Base-by-base conservation (phyloP, 1,140 invertebrate species). In the Pinna nobilis region DNA sequence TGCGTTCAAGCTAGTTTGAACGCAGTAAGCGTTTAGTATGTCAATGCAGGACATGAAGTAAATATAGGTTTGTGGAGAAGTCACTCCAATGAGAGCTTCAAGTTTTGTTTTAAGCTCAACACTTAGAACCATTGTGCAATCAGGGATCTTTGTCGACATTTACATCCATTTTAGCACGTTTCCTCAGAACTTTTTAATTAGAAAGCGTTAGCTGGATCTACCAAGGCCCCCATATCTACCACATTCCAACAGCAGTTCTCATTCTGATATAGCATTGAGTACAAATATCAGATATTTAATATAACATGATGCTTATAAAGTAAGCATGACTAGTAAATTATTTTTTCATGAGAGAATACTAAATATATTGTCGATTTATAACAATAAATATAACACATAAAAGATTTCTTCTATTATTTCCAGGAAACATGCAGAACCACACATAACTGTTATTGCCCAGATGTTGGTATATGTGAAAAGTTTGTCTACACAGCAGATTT, bases 381-480 rank as follows among this genome's bases (percentile, higher is more conserved):
- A 18, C 20, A 18, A 47, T 20, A 47, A 47, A 3, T 47, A 47
- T 47, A 44, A 44, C 11, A 13, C n/a, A 44, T n/a, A 44, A 13
- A 44, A 13, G 11, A 13, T 44, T n/a, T 18, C 9, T 55, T 35
- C 20, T n/a, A 25, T 64, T 41, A 35, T 33, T 66, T 53, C n/a
- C 49, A 66, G 64, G 25, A 30, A 6, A n/a, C 2, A 13, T 70
- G 63, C 15, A 60, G 60, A 5, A 28, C n/a, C 3, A 63, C 55
- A 28, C 1, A 9, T 15, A 35, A 39, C 3, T 76, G 73, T 35
- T 80, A 82, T 61, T 82, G 80, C 63, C 80, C 80, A n/a, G 39
- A 39, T 35, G 69, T 82, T 37, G 80, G 78, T 3, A 18, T 11
- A 1, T 82, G 80, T 67, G 71, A 70, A 57, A 47, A 39, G 28